Percentiles rank a stretch among this genome's conserved stretches.
Conservation (phyloP, 2,888 invertebrate genomes). For the Spilarctia lutea region DNA sequence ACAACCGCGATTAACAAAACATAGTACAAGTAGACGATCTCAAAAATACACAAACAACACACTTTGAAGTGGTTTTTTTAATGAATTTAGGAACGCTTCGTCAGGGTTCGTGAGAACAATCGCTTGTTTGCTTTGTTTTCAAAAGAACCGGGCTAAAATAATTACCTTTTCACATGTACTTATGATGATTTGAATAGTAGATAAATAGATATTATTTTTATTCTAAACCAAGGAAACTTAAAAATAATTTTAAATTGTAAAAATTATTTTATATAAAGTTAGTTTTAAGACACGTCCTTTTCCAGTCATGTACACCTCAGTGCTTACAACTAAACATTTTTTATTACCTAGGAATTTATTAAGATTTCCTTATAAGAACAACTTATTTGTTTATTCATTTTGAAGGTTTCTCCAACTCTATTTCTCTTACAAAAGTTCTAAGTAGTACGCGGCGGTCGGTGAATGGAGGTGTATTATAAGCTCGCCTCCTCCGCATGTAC, state of each 20-base stretch:
- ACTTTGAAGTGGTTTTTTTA: not conserved
- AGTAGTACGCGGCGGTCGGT: slow-evolving; percentile 27
- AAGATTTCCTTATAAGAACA: not conserved
- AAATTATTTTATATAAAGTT: too few relatives aligned
- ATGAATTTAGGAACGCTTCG: not conserved
- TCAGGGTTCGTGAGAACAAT: not conserved
- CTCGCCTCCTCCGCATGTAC: slow-evolving; percentile 41
- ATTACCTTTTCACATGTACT: not conserved
- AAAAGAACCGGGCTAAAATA: not conserved
- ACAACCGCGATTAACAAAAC: not conserved
- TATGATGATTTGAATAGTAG: not conserved
- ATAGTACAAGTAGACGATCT: not conserved
- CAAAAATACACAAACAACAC: not conserved
- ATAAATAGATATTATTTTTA: not conserved
- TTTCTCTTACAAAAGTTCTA: not conserved
- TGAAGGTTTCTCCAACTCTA: not conserved
- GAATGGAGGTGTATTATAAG: slow-evolving; percentile 47
- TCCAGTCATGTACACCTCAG: too few relatives aligned
- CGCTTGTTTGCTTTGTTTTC: not conserved
- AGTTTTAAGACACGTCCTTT: too few relatives aligned
- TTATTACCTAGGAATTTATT: not conserved
- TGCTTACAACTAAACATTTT: not conserved
- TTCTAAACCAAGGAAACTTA: not conserved
- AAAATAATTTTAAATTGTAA: not conserved
- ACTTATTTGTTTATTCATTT: not conserved